These are phyloP conservation scores for Bradynema listronoti DNA, from an alignment of 1,140 invertebrate species.

Conservation along the genomic window DNA sequence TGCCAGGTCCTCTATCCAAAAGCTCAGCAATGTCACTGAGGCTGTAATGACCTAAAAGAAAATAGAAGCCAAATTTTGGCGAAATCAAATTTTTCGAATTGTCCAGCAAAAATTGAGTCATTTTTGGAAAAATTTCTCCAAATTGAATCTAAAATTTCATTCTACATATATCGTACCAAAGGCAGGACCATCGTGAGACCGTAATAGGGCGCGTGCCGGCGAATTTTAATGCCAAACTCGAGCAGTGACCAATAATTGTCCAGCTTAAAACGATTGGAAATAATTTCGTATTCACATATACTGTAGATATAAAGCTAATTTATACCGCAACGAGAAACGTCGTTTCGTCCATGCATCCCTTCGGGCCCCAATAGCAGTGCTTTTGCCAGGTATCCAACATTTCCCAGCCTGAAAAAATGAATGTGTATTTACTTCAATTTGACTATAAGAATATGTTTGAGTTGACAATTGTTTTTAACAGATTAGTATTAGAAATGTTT, in stretches of 20 bases:
- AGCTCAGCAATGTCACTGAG: slow-evolving; percentile 33
- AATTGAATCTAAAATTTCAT: background rate
- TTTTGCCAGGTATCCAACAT: slow-evolving; percentile 45
- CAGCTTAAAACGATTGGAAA: slow-evolving; percentile 15
- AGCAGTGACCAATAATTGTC: slow-evolving; percentile 53
- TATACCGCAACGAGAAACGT: too few relatives aligned
- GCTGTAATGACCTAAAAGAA: slow-evolving; percentile 36
- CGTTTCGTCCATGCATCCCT: slow-evolving; percentile 20
- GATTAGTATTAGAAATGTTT: too few relatives aligned
- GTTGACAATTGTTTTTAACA: too few relatives aligned
- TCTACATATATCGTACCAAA: slow-evolving; percentile 29
- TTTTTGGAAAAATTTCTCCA: background rate
- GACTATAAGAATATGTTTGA: too few relatives aligned
- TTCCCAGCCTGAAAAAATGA: slow-evolving; percentile 46
- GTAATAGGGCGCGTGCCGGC: slow-evolving; percentile 49
- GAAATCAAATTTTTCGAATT: background rate
- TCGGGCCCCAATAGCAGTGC: slow-evolving; percentile 52
- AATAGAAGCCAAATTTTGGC: background rate
- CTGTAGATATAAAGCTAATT: background rate
- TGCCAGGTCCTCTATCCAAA: slow-evolving; percentile 38
- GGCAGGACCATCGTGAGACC: slow-evolving; percentile 43
- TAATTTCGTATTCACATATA: background rate
- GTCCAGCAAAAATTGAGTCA: background rate
- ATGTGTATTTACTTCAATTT: too few relatives aligned
- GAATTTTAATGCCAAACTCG: slow-evolving; percentile 48